Conservation (phyloP, 2,797 vertebrate species). For the Lagodon rhomboides region DNA sequence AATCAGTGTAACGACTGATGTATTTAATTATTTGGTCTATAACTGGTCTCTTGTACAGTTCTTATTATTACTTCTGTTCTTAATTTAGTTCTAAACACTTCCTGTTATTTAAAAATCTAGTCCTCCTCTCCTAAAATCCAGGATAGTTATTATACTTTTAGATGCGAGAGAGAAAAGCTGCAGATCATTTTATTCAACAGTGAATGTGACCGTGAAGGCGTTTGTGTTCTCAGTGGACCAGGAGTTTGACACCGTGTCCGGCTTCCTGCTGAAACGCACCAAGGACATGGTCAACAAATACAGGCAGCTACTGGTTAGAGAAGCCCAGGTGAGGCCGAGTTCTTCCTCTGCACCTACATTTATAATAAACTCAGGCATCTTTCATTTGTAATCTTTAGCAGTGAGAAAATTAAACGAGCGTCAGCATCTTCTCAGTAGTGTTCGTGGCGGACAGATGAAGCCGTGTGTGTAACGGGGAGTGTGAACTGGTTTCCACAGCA, state of each 20-base stretch:
- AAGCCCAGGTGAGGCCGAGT: conserved; percentile 80
- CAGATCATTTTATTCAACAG: too few relatives aligned
- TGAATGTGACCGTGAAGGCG: not conserved
- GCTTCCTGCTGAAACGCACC: conserved; percentile 86
- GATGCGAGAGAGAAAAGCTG: too few relatives aligned
- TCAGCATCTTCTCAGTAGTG: not conserved
- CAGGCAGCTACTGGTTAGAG: conserved; percentile 86
- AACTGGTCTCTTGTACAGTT: too few relatives aligned
- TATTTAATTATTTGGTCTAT: too few relatives aligned
- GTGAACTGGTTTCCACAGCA: conserved; percentile 75
- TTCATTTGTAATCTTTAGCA: not conserved
- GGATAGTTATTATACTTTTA: too few relatives aligned
- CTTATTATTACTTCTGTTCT: too few relatives aligned
- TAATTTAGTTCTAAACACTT: too few relatives aligned
- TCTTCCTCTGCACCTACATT: not conserved
- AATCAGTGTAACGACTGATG: not conserved
- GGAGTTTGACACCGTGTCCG: conserved; percentile 87
- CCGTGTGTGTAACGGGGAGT: not conserved
- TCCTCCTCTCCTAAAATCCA: too few relatives aligned
- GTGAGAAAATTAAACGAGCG: not conserved
- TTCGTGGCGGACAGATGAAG: not conserved
- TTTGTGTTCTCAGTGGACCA: conserved; percentile 82
- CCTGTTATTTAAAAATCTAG: too few relatives aligned
- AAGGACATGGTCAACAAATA: conserved; percentile 91
- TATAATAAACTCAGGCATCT: not conserved